These are phyloP conservation scores for Yasuhikotakia modesta DNA, from an alignment of 2,797 vertebrate genomes.

Conservation along the genomic window DNA sequence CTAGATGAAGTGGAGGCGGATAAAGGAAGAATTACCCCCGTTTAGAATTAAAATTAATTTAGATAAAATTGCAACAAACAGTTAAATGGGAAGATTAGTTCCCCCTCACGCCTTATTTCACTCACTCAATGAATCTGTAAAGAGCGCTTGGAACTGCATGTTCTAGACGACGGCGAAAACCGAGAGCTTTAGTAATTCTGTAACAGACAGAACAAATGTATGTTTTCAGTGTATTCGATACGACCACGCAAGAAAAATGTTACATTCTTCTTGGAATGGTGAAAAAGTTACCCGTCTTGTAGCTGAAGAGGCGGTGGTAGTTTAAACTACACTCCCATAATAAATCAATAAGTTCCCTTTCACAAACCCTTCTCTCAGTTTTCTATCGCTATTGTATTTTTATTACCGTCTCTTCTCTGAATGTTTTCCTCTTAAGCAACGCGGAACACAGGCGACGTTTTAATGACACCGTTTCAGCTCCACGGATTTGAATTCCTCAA, in stretches of 20 bases:
- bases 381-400: slow-evolving; percentile 70
- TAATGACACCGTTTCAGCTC: slow-evolving; percentile 74
- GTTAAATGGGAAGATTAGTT: slow-evolving; percentile 96
- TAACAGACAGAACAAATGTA: slow-evolving; percentile 29
- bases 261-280: slow-evolving; percentile 2
- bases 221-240: slow-evolving; percentile 15
- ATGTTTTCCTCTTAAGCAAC: slow-evolving; percentile 69
- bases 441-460: slow-evolving; percentile 72
- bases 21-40: slow-evolving; percentile 85
- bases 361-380: slow-evolving; percentile 50
- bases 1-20: slow-evolving; percentile 55
- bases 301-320: slow-evolving; percentile 35
- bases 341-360: slow-evolving; percentile 71
- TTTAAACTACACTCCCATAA: slow-evolving; percentile 67
- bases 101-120: slow-evolving; percentile 96
- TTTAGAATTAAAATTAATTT: slow-evolving; percentile 88
- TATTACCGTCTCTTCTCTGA: slow-evolving; percentile 68
- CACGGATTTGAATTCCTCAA: slow-evolving; percentile 76
- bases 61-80: slow-evolving; percentile 94
- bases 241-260: slow-evolving; percentile 9
- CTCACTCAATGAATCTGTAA: slow-evolving; percentile 88
- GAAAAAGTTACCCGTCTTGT: slow-evolving; percentile 5
- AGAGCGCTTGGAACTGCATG: slow-evolving; percentile 86
- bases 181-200: neutral
- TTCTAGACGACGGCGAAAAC: slow-evolving; percentile 72